Evolutionary conservation across 2,888 invertebrate species (phyloP), one percentile per base, ranked within the genome.

Genomic region (Drosophila koepferae): DNA sequence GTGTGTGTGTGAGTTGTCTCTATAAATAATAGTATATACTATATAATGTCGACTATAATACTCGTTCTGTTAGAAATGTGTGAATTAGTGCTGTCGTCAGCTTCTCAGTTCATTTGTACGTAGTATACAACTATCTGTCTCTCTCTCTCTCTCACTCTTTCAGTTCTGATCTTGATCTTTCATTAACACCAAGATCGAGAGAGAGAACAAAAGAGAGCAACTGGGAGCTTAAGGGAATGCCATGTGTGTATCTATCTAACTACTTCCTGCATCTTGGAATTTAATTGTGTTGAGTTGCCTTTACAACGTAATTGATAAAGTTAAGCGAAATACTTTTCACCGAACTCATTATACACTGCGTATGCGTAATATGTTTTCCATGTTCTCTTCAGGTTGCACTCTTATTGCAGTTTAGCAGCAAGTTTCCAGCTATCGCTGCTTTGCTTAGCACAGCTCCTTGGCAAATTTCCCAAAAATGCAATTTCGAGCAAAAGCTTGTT

Each of bases 121-220:
- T 64, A n/a, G 36, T 56, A 36, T 56, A 18, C 3, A 54, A 12
- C 34, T 53, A 8, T 4, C 36, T 8, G 1, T 8, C 34, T 20
- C 34, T 34, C 20, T 5, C 28, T 48, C 8, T 9, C 28, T 28
- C 28, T 28, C 28, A 5, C 28, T 28, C 28, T 28, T 49, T 49
- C 34, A 34, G 64, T 20, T 51, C 69, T 74, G 70, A 77, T 74
- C 77, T 74, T 77, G 77, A 77, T 77, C 70, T 77, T 78, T 77
- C 77, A 77, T 77, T 77, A 77, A 74, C 77, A 71, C 70, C 55
- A 67, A 74, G 70, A 70, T 74, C 61, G 61, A 62, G 40, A 66
- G 40, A 66, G 62, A 67, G 43, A 43, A 41, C 28, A 9, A 23
- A 23, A 53, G 38, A 58, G 36, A 44, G 41, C 40, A 46, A 20